phyloP scores from a whole-genome alignment of 2,113 vertebrate genomes.

The Notechis scutatus region DNA sequence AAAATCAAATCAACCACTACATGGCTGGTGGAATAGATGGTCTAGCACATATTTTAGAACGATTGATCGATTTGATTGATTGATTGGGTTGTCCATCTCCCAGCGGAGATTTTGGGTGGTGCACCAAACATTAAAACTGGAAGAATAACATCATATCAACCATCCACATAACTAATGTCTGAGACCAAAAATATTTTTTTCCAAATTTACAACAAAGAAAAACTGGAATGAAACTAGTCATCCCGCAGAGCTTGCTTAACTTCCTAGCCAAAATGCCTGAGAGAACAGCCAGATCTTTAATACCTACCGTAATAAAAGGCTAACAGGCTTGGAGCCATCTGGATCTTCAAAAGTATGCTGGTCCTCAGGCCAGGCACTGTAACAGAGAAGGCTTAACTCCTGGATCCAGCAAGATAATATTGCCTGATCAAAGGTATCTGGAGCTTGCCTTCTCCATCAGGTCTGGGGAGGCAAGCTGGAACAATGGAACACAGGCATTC shows the following conservation, averaged over 20 bases:
- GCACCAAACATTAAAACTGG: neutral
- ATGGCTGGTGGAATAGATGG: neutral
- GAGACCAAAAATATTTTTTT: neutral
- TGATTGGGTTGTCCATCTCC: neutral
- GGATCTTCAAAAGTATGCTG: neutral
- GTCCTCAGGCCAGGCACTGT: neutral
- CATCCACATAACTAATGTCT: neutral
- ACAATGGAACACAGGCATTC: neutral
- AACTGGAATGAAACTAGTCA: neutral
- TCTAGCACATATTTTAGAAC: neutral
- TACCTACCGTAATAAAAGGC: neutral
- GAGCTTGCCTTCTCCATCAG: neutral
- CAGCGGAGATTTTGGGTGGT: neutral
- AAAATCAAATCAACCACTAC: neutral
- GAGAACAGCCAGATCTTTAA: neutral
- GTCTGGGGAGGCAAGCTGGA: neutral
- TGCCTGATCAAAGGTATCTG: neutral
- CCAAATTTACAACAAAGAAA: neutral
- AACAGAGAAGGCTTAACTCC: neutral
- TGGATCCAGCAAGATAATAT: neutral
- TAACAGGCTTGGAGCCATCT: neutral
- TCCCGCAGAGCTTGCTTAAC: neutral
- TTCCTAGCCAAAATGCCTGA: neutral
- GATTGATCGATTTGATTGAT: neutral
- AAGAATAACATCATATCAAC: neutral